Evolutionary conservation across 2,888 invertebrate species (phyloP).

Genomic region (Petrolisthes manimaculis): DNA sequence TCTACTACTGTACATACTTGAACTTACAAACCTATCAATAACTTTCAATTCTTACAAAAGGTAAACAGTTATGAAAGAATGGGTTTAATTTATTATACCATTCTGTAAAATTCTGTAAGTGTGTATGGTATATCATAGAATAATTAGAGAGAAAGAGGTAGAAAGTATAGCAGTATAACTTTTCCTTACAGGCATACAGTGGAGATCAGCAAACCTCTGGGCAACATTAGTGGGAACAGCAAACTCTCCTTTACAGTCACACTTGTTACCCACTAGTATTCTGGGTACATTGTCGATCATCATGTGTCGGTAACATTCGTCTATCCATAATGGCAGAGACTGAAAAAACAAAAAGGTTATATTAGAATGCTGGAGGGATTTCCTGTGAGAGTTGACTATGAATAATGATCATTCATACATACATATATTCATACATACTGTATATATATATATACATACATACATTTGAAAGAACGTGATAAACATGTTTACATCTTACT

Average conservation of each 20-base stretch:
- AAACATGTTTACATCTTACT: too few species aligned
- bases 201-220: conserved; percentile 80
- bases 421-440: background rate
- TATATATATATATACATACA: background rate
- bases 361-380: background rate
- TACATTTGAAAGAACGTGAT: too few species aligned
- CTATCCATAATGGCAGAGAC: conserved; percentile 81
- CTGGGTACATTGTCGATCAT: conserved; percentile 77
- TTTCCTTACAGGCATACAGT: conserved; percentile 76
- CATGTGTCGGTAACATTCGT: conserved; percentile 80
- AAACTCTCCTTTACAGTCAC: conserved; percentile 77
- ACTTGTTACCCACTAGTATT: conserved; percentile 85
- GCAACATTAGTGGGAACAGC: conserved; percentile 80
- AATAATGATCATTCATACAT: background rate
- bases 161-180: conserved; percentile 66
- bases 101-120: too few species aligned
- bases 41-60: too few species aligned
- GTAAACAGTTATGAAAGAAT: too few species aligned
- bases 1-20: too few species aligned
- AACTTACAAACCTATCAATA: too few species aligned
- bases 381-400: background rate
- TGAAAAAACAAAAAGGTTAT: conserved; percentile 67
- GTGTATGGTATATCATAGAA: too few species aligned
- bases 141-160: too few species aligned
- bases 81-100: too few species aligned